These are phyloP conservation scores for Chamaea fasciata DNA, from an alignment of 2,113 vertebrate genomes.

Conservation along the genomic window DNA sequence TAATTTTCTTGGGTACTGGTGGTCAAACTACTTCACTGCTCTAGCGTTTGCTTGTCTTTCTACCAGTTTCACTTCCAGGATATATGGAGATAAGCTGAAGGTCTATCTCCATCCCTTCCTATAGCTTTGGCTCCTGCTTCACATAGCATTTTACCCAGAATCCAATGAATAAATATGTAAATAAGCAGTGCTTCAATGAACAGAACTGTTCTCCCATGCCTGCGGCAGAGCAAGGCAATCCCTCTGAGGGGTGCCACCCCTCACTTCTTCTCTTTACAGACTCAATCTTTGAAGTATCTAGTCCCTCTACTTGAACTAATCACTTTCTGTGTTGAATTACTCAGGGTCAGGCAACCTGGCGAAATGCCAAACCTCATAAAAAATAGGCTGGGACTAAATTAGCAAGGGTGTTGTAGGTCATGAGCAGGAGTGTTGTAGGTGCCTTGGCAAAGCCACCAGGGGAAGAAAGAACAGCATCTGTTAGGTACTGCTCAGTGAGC, in stretches of 20 bases:
- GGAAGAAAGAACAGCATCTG: slow-evolving; percentile 33
- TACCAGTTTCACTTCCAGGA: background rate
- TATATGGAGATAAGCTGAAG: background rate
- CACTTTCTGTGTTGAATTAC: slow-evolving; percentile 43
- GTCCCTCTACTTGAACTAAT: slow-evolving; percentile 47
- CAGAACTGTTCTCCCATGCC: background rate
- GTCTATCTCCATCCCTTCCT: background rate
- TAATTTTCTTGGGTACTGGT: background rate
- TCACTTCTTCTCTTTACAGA: background rate
- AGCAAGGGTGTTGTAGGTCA: slow-evolving; percentile 50
- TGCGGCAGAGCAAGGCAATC: background rate
- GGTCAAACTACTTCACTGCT: background rate
- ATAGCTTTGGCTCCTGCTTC: background rate
- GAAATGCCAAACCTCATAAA: slow-evolving; percentile 22
- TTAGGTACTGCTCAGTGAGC: slow-evolving; percentile 30
- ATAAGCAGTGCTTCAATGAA: background rate
- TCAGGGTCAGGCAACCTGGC: slow-evolving; percentile 29
- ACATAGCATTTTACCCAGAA: background rate
- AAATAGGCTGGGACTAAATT: slow-evolving; percentile 44
- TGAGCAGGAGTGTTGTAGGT: slow-evolving; percentile 38
- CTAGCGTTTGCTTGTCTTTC: rapidly evolving
- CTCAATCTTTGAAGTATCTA: slow-evolving; percentile 45
- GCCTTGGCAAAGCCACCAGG: slow-evolving; percentile 7
- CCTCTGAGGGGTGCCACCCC: background rate
- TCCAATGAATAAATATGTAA: background rate